Conservation (phyloP, 2,797 vertebrate species). For the Protonibea diacanthus region DNA sequence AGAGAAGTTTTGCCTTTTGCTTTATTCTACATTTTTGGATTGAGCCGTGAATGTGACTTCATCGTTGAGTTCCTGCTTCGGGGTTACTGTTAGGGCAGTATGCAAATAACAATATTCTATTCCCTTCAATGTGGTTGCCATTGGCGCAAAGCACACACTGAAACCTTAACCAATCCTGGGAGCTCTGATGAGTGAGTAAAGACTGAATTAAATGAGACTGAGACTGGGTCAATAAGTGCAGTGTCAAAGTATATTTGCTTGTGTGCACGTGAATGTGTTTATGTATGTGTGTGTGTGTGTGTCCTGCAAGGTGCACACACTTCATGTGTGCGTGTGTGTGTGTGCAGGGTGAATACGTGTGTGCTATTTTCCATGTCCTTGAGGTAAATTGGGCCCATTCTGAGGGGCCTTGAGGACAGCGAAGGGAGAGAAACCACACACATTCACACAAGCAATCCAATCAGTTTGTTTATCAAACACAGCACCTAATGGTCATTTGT, state of each 20-base stretch:
- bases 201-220: conserved; percentile 68
- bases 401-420: conserved; percentile 76
- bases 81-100: conserved; percentile 71
- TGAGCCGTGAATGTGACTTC: conserved; percentile 59
- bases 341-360: conserved; percentile 29
- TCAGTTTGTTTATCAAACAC: conserved; percentile 89
- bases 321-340: conserved; percentile 43
- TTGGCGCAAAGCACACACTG: conserved; percentile 65
- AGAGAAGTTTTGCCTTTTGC: conserved; percentile 54
- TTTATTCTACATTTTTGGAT: conserved; percentile 64
- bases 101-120: conserved; percentile 75
- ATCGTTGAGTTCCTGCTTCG: conserved; percentile 64
- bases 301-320: conserved; percentile 41
- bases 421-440: conserved; percentile 79
- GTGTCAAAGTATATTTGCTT: conserved; percentile 41
- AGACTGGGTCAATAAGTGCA: conserved; percentile 71
- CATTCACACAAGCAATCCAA: conserved; percentile 85
- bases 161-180: conserved; percentile 68
- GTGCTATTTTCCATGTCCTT: conserved; percentile 77
- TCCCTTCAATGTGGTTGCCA: conserved; percentile 69
- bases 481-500: conserved; percentile 87
- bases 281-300: conserved; percentile 23
- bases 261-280: conserved; percentile 43
- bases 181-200: conserved; percentile 69
- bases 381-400: conserved; percentile 73